Conservation (phyloP, 2,113 vertebrate genomes). For the Elaphurus davidianus region DNA sequence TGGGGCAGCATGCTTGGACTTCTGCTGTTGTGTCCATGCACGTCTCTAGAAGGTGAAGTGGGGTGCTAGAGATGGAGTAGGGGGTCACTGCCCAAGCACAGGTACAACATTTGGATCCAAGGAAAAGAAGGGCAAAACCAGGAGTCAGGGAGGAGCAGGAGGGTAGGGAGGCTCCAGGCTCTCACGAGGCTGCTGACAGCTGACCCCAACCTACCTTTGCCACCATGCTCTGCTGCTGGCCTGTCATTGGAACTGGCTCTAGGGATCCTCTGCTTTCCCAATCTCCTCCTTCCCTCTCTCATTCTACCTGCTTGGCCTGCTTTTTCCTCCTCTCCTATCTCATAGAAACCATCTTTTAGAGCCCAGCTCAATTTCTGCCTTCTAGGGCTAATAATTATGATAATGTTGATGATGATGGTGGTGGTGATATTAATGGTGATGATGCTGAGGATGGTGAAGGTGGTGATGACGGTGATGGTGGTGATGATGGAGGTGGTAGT, state of each 20-base stretch:
- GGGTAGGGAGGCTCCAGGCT: rapidly evolving
- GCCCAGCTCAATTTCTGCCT: background rate
- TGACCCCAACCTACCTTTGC: background rate
- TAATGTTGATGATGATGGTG: rapidly evolving
- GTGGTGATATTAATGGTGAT: rapidly evolving
- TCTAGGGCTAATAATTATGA: background rate
- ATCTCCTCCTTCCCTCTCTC: background rate
- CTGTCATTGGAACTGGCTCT: rapidly evolving
- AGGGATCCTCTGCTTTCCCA: background rate
- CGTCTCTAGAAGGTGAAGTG: rapidly evolving
- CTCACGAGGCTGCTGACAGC: rapidly evolving
- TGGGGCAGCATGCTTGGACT: rapidly evolving
- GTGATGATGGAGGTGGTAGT: background rate
- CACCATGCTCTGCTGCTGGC: background rate
- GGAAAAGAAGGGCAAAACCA: background rate
- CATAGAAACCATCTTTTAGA: too few relatives aligned
- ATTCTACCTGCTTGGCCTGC: rapidly evolving
- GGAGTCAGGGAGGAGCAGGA: background rate
- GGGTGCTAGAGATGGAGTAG: rapidly evolving
- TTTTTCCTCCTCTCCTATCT: background rate
- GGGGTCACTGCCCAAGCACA: rapidly evolving
- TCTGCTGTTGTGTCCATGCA: background rate
- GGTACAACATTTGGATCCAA: background rate
- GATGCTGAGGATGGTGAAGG: background rate
- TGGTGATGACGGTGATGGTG: rapidly evolving